Conservation (phyloP, 92 coral and sea anemone genomes). For the Actinernus sp. region DNA sequence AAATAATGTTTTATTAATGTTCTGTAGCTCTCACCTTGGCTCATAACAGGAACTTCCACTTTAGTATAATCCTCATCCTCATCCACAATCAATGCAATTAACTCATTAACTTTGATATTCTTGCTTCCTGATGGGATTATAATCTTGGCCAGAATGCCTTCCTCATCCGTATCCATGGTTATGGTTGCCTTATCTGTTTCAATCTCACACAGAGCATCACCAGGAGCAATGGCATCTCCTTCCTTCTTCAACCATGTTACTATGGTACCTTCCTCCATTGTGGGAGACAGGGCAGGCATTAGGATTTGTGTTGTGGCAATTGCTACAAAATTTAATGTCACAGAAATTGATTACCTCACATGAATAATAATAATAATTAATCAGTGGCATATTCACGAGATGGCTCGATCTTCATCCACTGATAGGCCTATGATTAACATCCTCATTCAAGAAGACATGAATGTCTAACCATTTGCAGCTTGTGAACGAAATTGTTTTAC, state of each 20-base stretch:
- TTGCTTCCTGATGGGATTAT: slow-evolving; percentile 74
- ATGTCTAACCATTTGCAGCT: too few relatives aligned
- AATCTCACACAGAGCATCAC: slow-evolving; percentile 91
- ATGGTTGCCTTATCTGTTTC: slow-evolving; percentile 93
- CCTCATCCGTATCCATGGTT: slow-evolving; percentile 87
- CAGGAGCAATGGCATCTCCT: slow-evolving; percentile 71
- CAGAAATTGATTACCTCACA: too few relatives aligned
- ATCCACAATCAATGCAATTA: slow-evolving; percentile 83
- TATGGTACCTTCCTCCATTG: slow-evolving; percentile 92
- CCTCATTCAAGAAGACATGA: too few relatives aligned
- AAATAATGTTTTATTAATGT: too few relatives aligned
- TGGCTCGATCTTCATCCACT: too few relatives aligned
- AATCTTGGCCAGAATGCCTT: slow-evolving; percentile 86
- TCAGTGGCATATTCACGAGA: too few relatives aligned
- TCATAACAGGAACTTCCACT: slow-evolving; percentile 64
- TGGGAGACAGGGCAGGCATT: slow-evolving; percentile 93
- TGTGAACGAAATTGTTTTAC: too few relatives aligned
- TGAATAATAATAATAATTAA: too few relatives aligned
- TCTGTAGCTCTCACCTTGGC: slow-evolving; percentile 11
- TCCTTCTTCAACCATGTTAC: slow-evolving; percentile 84
- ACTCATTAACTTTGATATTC: slow-evolving; percentile 69
- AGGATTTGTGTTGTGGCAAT: slow-evolving; percentile 76
- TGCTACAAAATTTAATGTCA: too few relatives aligned
- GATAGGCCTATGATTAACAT: too few relatives aligned
- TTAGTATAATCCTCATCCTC: slow-evolving; percentile 80